A percentile compares a stretch with the other conserved stretches of the same genome.
These are phyloP conservation scores for Xestobium rufovillosum DNA, from an alignment of 2,888 invertebrate species.

Conservation along the genomic window DNA sequence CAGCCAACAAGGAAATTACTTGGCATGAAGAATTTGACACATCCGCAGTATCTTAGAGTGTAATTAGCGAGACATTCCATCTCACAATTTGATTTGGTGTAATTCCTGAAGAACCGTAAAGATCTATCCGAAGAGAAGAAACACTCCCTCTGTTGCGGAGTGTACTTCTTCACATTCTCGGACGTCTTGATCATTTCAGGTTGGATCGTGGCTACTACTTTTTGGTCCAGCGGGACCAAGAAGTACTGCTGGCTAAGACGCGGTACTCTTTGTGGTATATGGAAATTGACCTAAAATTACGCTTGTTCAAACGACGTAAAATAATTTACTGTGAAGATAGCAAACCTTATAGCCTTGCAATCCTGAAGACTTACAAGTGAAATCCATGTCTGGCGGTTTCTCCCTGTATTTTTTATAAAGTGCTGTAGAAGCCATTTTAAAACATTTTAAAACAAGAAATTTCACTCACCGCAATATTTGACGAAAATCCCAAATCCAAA, in stretches of 20 bases:
- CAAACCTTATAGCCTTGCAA: conserved; percentile 29
- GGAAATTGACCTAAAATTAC: conserved; percentile 50
- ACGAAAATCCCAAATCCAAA: too few relatives aligned
- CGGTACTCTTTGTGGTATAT: conserved; percentile 57
- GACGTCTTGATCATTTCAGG: conserved; percentile 64
- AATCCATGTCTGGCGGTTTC: conserved; percentile 28
- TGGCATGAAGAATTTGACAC: conserved; percentile 55
- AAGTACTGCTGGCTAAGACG: conserved; percentile 58
- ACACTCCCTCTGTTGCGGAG: conserved; percentile 54
- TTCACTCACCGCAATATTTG: too few relatives aligned
- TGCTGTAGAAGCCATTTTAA: too few relatives aligned
- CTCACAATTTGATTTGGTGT: conserved; percentile 62
- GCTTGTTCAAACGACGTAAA: too few relatives aligned
- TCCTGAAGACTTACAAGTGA: conserved; percentile 27
- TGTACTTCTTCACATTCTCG: conserved; percentile 52
- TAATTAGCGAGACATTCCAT: conserved; percentile 60
- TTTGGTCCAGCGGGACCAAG: conserved; percentile 57
- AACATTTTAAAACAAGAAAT: too few relatives aligned
- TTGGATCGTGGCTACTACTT: conserved; percentile 58
- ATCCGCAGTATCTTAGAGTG: conserved; percentile 41
- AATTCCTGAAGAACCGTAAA: conserved; percentile 54
- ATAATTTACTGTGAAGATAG: too few relatives aligned
- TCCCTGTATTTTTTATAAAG: too few relatives aligned
- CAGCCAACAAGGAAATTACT: conserved; percentile 26
- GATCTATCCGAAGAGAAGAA: conserved; percentile 56